A percentile compares a stretch with the other conserved stretches of the same genome.
Conservation (phyloP, 2,888 invertebrate species). For the Neoaliturus tenellus region DNA sequence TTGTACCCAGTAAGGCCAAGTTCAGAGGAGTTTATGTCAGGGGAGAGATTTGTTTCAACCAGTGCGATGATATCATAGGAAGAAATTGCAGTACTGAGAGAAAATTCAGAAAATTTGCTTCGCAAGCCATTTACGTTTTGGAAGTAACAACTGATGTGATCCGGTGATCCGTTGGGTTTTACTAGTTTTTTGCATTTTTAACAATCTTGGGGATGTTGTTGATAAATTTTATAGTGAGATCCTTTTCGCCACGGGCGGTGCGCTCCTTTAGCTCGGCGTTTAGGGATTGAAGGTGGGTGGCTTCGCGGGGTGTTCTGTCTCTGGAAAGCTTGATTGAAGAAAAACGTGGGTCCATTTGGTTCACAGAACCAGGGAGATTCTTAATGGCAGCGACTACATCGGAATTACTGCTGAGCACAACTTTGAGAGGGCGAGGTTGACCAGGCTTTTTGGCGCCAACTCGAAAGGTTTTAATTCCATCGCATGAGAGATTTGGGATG, state of each 20-base stretch:
- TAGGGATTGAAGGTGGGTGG: neutral
- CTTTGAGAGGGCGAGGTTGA: neutral
- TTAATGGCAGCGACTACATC: neutral
- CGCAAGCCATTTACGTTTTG: constrained; percentile 18
- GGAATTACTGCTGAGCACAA: neutral
- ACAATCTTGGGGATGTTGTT: neutral
- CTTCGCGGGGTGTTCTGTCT: neutral
- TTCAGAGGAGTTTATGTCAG: constrained; percentile 14
- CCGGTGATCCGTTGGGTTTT: neutral
- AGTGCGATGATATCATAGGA: neutral
- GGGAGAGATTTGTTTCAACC: neutral
- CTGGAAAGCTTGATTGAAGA: neutral
- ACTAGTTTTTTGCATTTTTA: neutral
- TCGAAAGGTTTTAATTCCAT: neutral
- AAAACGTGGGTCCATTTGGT: neutral
- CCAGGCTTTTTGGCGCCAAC: neutral
- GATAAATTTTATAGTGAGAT: neutral
- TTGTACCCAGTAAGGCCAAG: neutral
- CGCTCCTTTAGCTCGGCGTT: neutral
- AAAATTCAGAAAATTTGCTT: constrained; percentile 20
- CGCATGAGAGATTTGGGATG: neutral
- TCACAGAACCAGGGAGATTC: neutral
- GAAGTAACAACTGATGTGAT: neutral
- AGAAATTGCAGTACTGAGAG: neutral
- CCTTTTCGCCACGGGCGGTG: neutral